These are phyloP conservation scores for Tolypeutes matacus DNA, from an alignment of 2,797 vertebrate genomes.

Conservation along the genomic window DNA sequence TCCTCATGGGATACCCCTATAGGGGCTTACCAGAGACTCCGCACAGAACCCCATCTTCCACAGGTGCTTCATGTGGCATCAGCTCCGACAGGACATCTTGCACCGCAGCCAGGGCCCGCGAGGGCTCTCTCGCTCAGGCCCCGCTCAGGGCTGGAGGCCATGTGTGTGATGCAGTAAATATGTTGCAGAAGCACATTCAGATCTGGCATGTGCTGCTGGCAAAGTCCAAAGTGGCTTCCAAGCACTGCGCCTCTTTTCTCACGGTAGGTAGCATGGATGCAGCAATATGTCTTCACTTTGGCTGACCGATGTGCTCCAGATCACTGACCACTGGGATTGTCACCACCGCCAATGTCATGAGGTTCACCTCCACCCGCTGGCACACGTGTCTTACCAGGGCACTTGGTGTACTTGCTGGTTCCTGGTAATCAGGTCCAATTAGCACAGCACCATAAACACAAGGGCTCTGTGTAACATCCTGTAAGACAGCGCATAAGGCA, in stretches of 20 bases:
- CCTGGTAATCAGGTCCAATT: not conserved
- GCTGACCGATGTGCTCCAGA: fast-evolving
- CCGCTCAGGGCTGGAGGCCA: not conserved
- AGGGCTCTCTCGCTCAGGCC: not conserved
- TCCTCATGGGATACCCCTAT: too few species aligned
- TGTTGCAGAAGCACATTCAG: too few species aligned
- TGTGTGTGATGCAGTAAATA: not conserved
- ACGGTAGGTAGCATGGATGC: fast-evolving
- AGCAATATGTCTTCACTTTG: not conserved
- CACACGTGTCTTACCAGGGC: not conserved
- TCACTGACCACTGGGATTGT: not conserved
- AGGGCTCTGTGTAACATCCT: not conserved
- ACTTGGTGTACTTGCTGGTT: too few species aligned
- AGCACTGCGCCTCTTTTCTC: not conserved
- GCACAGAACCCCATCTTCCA: fast-evolving
- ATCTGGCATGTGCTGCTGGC: fast-evolving
- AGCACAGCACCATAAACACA: too few species aligned
- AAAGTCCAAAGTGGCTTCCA: not conserved
- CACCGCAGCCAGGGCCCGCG: not conserved
- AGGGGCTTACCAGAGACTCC: not conserved
- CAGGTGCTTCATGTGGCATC: not conserved
- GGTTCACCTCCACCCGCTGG: not conserved
- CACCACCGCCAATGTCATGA: fast-evolving
- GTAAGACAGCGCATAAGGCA: not conserved
- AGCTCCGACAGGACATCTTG: not conserved